Evolutionary conservation across 2,888 invertebrate genomes (phyloP), one percentile per base, ranked within the genome.

Genomic region (Chrysolina americana): DNA sequence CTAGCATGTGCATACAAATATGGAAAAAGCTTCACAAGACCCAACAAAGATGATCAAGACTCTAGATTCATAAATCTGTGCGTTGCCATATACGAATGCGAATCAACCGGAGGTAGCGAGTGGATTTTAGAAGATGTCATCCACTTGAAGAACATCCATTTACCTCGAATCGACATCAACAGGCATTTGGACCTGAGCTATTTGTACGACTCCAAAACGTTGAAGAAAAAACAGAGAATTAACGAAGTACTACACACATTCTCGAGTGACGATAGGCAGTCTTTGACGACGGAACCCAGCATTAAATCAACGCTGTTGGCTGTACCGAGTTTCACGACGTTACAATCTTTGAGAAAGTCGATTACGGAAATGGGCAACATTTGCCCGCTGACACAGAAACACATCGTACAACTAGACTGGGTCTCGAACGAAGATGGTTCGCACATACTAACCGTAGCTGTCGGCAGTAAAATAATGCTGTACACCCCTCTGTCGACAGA

Each of bases 371-470:
- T 96, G 86, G 97, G 96, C 4, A 97, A 96, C 86, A 96, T 96
- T 0, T 96, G 96, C 83, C 96, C 96, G 0, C 87, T 97, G 48
- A 96, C 96, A 0, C 97, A 97, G 86, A 97, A 97, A 87, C 96
- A 97, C 88, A 89, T 98, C 36, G 98, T 98, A 0, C 98, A 98
- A 85, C 89, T 99, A 50, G 99, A 99, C 89, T 99, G 99, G 99
- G 98, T 99, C 13, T 98, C 98, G 0, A 98, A 98, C 81, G 99
- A 99, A 88, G 99, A 99, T 86, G 99, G 99, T 0, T 97, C 98
- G 0, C 99, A 99, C 87, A 96, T 99, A 82, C 89, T 99, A 50
- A 99, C 99, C 0, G 98, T 99, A 0, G 98, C 96, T 0, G 97
- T 98, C 48, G 98, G 97, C 0, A 96, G 96, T 74, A 95, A 96